A percentile compares a stretch with the other conserved stretches of the same genome.
These are phyloP conservation scores for chimpanzee (Pan troglodytes) DNA, from an alignment of 2,113 vertebrate genomes.

Conservation along the genomic window DNA sequence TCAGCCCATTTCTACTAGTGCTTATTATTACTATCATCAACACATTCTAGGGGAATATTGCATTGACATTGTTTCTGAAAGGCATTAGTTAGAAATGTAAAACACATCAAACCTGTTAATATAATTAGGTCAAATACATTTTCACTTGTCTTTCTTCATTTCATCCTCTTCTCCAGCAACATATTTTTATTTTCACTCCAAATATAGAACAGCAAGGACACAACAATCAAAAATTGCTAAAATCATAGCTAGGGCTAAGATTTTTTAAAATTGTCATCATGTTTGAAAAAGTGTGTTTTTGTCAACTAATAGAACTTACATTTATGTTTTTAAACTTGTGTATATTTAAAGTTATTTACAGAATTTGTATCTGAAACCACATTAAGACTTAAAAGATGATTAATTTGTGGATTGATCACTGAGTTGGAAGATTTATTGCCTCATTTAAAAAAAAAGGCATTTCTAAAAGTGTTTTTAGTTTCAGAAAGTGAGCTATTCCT, in stretches of 20 bases:
- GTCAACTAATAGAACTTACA: neutral
- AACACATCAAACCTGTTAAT: neutral
- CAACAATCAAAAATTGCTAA: neutral
- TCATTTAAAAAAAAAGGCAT: no score
- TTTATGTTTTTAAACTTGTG: neutral
- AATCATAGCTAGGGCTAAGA: neutral
- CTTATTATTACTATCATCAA: neutral
- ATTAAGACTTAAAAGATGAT: neutral
- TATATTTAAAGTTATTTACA: neutral
- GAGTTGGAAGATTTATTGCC: neutral
- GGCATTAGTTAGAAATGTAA: neutral
- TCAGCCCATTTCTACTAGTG: neutral
- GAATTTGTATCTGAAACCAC: neutral
- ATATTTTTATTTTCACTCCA: neutral
- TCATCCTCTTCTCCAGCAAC: neutral
- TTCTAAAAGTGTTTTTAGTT: neutral
- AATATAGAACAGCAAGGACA: neutral
- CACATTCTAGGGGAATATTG: neutral
- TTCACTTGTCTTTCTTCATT: conserved; percentile 28
- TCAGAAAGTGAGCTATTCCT: neutral
- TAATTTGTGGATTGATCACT: neutral
- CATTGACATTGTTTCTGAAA: neutral
- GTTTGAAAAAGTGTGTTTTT: neutral
- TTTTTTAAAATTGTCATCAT: neutral
- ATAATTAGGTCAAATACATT: conserved; percentile 34